Evolutionary conservation across 2,113 vertebrate genomes (phyloP), one percentile per base, ranked within the genome.

Genomic region (Triplophysa siluroides): DNA sequence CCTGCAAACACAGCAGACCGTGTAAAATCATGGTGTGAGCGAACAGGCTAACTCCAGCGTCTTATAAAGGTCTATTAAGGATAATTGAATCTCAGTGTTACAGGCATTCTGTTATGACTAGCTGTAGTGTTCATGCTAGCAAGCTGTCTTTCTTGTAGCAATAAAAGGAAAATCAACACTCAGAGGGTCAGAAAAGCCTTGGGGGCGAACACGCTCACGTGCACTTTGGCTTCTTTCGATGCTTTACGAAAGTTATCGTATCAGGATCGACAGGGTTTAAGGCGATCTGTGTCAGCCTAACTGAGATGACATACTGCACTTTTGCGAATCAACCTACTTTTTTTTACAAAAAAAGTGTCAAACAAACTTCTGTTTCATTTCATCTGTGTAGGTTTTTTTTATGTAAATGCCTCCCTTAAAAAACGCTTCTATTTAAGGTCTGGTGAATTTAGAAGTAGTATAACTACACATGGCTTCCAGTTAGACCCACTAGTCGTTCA

Each of bases 41-140:
- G 54, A 78, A 83, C 56, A 70, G 72, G 65, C 72, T 45, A 65
- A 26, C 56, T 69, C 63, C 58, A 29, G 68, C 54, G 43, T 62
- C 21, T 13, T 68, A 21, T 23, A 65, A 54, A 71, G n/a, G 63
- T 66, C 23, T 38, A 23, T 78, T 45, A 58, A 41, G 52, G 5
- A 24, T 26, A 72, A 60, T 62, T 60, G 5, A 56, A 60, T 69
- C 72, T 70, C 33, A 56, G 33, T 43, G 26, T 63, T 50, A 47
- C 78, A 50, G 19, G 9, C 18, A 13, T 47, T 19, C 23, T 50
- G 24, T 71, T 5, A 19, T 23, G 67, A 50, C 26, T 23, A 47
- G 21, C 24, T 16, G 0, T 71, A 19, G 19, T 13, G 1, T 33
- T 29, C 12, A 45, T 62, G 41, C 11, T 45, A 47, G 18, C 56